Percentiles rank a stretch among this genome's conserved stretches.
These are phyloP conservation scores for Montipora foliosa DNA, from an alignment of 64 coral and sea anemone genomes.

Conservation along the genomic window DNA sequence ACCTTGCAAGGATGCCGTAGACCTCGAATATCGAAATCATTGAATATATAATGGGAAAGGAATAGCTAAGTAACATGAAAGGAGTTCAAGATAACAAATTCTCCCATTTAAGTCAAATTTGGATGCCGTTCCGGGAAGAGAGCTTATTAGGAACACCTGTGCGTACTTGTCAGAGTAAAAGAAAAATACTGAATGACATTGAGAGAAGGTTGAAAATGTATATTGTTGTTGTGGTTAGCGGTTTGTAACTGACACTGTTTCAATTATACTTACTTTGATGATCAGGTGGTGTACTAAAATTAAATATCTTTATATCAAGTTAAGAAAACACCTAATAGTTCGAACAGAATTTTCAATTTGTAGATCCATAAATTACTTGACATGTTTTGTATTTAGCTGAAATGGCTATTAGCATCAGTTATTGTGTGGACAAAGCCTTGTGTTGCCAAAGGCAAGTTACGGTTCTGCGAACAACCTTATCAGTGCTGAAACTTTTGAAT, in stretches of 20 bases:
- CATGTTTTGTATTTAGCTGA: slow-evolving; percentile 5
- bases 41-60: not conserved
- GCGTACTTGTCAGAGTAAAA: not conserved
- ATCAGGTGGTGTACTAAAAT: not conserved
- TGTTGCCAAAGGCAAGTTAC: not conserved
- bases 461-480: not conserved
- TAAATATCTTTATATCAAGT: not conserved
- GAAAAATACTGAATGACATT: not conserved
- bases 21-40: not conserved
- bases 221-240: not conserved
- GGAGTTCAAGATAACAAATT: not conserved
- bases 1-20: not conserved
- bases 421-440: not conserved
- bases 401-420: slow-evolving; percentile 13
- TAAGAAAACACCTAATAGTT: too few species aligned
- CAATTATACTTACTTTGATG: not conserved
- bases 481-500: not conserved
- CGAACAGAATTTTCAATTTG: too few species aligned
- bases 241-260: not conserved
- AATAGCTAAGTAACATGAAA: not conserved
- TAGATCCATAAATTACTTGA: not conserved
- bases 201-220: not conserved
- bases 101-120: not conserved
- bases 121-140: not conserved
- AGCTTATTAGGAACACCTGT: not conserved